A percentile compares a stretch with the other conserved stretches of the same genome.
phyloP scores from a whole-genome alignment of 1,140 invertebrate species.

The Drosophila willistoni region DNA sequence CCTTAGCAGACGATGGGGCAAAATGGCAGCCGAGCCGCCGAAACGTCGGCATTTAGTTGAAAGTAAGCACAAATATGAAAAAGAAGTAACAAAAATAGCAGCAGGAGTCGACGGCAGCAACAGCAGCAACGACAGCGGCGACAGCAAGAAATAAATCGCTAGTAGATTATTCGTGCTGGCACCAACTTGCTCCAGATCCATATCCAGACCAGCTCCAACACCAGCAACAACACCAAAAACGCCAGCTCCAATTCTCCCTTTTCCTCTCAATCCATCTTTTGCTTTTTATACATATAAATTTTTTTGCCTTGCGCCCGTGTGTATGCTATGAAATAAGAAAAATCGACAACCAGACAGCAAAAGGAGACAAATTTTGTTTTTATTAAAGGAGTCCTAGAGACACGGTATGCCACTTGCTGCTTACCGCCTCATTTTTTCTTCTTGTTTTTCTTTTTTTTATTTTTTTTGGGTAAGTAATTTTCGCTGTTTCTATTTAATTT shows the following conservation, averaged over 20 bases:
- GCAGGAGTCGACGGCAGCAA: conserved; percentile 30
- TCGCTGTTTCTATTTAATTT: conserved; percentile 80
- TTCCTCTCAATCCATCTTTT: conserved; percentile 7
- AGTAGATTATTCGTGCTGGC: conserved; percentile 79
- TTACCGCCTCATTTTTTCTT: conserved; percentile 32
- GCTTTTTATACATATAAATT: conserved; percentile 26
- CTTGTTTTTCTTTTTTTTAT: conserved; percentile 49
- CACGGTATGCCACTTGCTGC: conserved; percentile 17
- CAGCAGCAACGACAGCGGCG: conserved; percentile 25
- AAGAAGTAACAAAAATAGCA: conserved; percentile 80
- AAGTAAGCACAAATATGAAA: conserved; percentile 76
- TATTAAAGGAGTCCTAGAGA: neutral
- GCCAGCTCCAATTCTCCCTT: conserved; percentile 1
- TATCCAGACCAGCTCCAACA: conserved; percentile 6
- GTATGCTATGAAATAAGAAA: conserved; percentile 68
- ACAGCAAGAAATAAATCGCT: conserved; percentile 76
- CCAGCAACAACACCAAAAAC: conserved; percentile 2
- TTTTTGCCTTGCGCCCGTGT: conserved; percentile 63
- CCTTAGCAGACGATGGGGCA: conserved; percentile 36
- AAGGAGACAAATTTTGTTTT: conserved; percentile 63
- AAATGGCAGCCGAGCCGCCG: conserved; percentile 29
- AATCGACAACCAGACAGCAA: conserved; percentile 68
- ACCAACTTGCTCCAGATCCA: conserved; percentile 44
- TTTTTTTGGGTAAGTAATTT: conserved; percentile 78
- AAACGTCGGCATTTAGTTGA: conserved; percentile 55